Percentiles rank a stretch among this genome's conserved stretches.
Conservation (phyloP, 2,797 vertebrate species). For the Melanotaenia nigrans region DNA sequence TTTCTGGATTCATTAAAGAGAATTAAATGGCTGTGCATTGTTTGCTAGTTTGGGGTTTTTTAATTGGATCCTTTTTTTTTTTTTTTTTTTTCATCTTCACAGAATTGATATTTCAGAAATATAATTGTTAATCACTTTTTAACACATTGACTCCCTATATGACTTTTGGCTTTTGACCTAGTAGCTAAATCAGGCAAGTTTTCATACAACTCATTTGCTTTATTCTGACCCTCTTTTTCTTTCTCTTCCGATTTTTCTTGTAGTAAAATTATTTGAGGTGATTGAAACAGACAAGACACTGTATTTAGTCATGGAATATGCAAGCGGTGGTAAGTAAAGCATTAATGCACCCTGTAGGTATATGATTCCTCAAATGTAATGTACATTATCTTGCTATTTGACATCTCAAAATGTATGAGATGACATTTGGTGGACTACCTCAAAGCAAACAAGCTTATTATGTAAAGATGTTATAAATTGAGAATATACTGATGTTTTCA, state of each 20-base stretch:
- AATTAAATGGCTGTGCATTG: not conserved
- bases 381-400: not conserved
- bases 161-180: not conserved
- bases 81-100: not conserved
- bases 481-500: not conserved
- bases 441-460: not conserved
- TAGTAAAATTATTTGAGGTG: constrained; percentile 96
- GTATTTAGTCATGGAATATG: constrained; percentile 97
- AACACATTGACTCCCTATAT: too few relatives aligned
- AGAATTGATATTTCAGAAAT: not conserved
- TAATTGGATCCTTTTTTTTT: not conserved
- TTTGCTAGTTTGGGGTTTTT: not conserved
- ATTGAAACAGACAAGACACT: constrained; percentile 98
- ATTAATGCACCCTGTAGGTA: not conserved
- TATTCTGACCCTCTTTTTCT: not conserved
- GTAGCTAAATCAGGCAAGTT: not conserved
- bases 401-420: not conserved
- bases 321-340: constrained; percentile 91
- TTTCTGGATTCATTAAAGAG: not conserved
- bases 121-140: too few relatives aligned
- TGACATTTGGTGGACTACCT: not conserved
- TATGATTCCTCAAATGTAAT: not conserved
- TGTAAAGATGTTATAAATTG: not conserved
- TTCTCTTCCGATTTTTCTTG: constrained; percentile 15
- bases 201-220: constrained; percentile 2